Conservation (phyloP, 2,113 vertebrate species). For the Vidua macroura region DNA sequence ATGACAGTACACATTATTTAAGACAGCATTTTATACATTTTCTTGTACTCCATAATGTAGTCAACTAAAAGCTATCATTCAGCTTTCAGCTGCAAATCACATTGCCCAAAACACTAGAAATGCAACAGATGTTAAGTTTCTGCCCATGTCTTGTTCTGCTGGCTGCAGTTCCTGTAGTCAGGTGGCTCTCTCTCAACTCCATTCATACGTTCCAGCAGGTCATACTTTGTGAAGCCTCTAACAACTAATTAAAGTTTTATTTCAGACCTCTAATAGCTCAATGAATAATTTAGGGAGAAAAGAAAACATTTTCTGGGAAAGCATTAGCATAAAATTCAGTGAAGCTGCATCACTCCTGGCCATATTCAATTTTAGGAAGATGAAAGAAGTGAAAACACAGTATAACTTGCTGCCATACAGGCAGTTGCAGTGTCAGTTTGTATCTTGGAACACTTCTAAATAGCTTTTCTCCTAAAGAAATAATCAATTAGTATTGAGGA, state of each 20-base stretch:
- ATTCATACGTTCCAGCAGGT: slow-evolving; percentile 47
- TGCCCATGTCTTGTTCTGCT: background rate
- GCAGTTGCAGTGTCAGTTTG: background rate
- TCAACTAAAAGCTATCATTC: background rate
- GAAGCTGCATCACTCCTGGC: slow-evolving; percentile 15
- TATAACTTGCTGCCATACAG: background rate
- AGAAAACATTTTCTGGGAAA: slow-evolving; percentile 78
- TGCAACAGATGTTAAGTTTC: background rate
- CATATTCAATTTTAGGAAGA: slow-evolving; percentile 29
- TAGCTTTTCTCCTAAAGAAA: slow-evolving; percentile 26
- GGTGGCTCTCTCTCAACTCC: slow-evolving; percentile 20
- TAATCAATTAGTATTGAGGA: slow-evolving; percentile 57
- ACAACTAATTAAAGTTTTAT: slow-evolving; percentile 72
- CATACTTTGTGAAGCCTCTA: slow-evolving; percentile 63
- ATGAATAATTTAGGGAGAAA: slow-evolving; percentile 78
- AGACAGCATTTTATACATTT: background rate
- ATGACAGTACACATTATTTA: background rate
- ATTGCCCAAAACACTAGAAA: background rate
- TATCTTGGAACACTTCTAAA: slow-evolving; percentile 34
- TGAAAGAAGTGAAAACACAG: background rate
- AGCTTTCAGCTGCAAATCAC: background rate
- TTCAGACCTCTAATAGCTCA: slow-evolving; percentile 68
- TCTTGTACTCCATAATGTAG: background rate
- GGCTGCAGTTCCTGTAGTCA: slow-evolving; percentile 23
- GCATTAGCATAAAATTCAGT: slow-evolving; percentile 68